Conservation (phyloP, 1,140 invertebrate species). For the Papilio aristodemus region DNA sequence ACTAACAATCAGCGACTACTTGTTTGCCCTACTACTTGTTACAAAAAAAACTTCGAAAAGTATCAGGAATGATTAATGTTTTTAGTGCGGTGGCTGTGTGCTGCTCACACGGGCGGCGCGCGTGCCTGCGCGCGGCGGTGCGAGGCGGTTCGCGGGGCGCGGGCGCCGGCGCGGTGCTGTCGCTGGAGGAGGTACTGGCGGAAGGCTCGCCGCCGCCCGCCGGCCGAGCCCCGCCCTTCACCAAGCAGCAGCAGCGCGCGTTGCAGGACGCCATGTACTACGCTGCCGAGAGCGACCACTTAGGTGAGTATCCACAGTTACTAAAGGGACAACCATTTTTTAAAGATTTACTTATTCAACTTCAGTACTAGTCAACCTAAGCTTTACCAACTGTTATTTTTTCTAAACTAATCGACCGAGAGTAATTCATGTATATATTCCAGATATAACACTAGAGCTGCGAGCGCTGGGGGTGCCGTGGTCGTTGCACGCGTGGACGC, state of each 20-base stretch:
- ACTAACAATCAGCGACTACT: not conserved
- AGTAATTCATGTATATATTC: too few species aligned
- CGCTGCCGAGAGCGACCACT: slow-evolving; percentile 92
- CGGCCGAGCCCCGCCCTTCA: slow-evolving; percentile 81
- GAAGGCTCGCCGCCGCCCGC: slow-evolving; percentile 83
- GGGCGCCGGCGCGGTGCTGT: slow-evolving; percentile 86
- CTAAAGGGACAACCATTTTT: too few species aligned
- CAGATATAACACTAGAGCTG: slow-evolving; percentile 92
- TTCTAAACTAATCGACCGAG: too few species aligned
- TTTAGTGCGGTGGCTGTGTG: slow-evolving; percentile 91
- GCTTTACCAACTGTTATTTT: too few species aligned
- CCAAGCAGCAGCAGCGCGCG: slow-evolving; percentile 90
- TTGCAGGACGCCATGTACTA: slow-evolving; percentile 96
- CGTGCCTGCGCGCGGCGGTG: slow-evolving; percentile 88
- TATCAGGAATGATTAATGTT: not conserved
- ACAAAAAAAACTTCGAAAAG: not conserved
- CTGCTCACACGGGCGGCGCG: slow-evolving; percentile 90
- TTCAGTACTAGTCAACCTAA: too few species aligned
- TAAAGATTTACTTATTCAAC: too few species aligned
- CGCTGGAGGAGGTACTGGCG: slow-evolving; percentile 93
- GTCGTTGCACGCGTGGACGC: slow-evolving; percentile 95
- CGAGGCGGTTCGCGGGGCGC: slow-evolving; percentile 90
- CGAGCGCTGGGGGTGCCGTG: slow-evolving; percentile 91
- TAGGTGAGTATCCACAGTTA: slow-evolving; percentile 81
- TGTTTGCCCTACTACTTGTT: not conserved